Evolutionary conservation across 2,888 invertebrate species (phyloP).

Genomic region (Drosophila vallismaia): DNA sequence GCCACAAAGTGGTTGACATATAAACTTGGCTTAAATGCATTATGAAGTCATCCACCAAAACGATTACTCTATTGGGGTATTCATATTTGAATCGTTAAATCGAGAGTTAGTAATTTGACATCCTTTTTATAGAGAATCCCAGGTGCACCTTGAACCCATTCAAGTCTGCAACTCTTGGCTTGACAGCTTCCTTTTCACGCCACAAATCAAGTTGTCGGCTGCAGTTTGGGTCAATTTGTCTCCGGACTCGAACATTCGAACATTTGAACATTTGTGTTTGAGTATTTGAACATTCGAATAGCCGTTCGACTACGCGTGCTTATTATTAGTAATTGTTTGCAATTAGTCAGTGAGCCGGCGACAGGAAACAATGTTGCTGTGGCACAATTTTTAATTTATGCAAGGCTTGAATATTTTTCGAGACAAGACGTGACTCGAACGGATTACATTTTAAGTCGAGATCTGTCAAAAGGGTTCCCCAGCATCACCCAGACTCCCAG

Average conservation of each 20-base stretch:
- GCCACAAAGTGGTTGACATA: constrained; percentile 45
- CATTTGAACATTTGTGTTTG: constrained; percentile 9
- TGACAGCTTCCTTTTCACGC: constrained; percentile 37
- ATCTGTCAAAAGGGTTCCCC: constrained; percentile 9
- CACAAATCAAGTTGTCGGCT: constrained; percentile 33
- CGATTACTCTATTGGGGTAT: not conserved
- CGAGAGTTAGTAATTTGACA: too few species aligned
- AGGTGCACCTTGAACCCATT: constrained; percentile 4
- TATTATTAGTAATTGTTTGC: constrained; percentile 44
- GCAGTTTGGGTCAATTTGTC: constrained; percentile 36
- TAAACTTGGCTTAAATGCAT: constrained; percentile 47
- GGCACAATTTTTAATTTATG: constrained; percentile 40
- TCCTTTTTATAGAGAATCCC: not conserved
- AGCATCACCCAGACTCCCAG: constrained; percentile 10
- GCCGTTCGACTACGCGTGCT: constrained; percentile 23
- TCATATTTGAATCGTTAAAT: not conserved
- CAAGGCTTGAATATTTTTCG: constrained; percentile 20
- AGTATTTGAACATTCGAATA: constrained; percentile 1
- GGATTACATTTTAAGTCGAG: constrained; percentile 15
- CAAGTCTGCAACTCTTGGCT: not conserved
- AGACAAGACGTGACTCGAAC: constrained; percentile 17
- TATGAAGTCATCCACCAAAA: not conserved
- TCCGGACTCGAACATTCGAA: constrained; percentile 1
- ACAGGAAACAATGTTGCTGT: constrained; percentile 16
- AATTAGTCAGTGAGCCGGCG: constrained; percentile 49